phyloP scores from a whole-genome alignment of 2,797 vertebrate genomes.

The Craterocephalus amniculus region DNA sequence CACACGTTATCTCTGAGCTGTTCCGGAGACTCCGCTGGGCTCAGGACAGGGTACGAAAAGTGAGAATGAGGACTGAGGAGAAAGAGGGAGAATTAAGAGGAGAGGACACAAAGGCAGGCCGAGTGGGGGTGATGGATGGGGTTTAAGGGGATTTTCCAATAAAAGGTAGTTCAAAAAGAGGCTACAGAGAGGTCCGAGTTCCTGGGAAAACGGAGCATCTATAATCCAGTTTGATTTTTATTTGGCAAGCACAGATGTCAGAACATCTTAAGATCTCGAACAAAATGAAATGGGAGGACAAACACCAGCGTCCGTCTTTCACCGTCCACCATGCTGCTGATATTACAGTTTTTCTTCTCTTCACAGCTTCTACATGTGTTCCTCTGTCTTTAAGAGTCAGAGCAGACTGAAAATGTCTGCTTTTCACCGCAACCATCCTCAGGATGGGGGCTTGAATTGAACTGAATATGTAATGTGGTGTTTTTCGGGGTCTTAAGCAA shows the following conservation, averaged over 20 bases:
- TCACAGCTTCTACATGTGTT: background rate
- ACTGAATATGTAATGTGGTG: background rate
- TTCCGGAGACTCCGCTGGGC: conserved; percentile 58
- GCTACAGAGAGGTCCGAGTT: conserved; percentile 41
- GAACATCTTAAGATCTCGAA: conserved; percentile 35
- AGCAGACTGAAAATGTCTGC: background rate
- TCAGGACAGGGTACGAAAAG: conserved; percentile 42
- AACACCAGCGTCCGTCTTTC: conserved; percentile 25
- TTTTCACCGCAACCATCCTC: background rate
- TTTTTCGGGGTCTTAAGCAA: background rate
- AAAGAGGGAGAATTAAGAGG: conserved; percentile 33
- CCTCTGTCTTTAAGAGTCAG: conserved; percentile 13
- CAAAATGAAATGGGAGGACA: conserved; percentile 41
- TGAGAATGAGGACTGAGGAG: conserved; percentile 7
- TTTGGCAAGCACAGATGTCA: conserved; percentile 38
- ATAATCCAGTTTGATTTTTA: conserved; percentile 68
- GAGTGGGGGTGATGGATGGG: conserved; percentile 41
- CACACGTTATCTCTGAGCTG: conserved; percentile 57
- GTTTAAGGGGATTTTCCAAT: conserved; percentile 59
- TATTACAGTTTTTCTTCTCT: background rate
- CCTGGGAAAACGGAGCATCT: conserved; percentile 43
- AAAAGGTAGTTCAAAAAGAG: conserved; percentile 59
- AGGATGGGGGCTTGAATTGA: background rate
- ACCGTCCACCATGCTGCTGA: conserved; percentile 12
- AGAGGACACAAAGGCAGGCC: conserved; percentile 55